Percentiles rank a stretch among this genome's conserved stretches.
These are phyloP conservation scores for Tetrax tetrax DNA, from an alignment of 2,113 vertebrate genomes.

Conservation along the genomic window DNA sequence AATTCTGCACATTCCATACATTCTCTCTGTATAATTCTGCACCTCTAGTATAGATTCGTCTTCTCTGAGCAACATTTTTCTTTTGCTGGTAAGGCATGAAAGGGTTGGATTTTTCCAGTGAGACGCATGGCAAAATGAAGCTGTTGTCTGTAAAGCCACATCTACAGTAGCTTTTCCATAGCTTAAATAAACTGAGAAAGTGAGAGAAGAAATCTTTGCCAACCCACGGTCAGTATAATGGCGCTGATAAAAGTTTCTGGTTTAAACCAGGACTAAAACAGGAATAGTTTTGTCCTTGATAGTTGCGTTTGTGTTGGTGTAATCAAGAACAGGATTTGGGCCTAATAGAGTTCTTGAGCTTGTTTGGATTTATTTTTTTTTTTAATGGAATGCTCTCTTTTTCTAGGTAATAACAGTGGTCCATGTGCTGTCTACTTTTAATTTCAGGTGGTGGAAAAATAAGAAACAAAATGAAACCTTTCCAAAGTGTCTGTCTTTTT, in stretches of 20 bases:
- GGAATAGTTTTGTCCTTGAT: not conserved
- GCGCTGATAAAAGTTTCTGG: not conserved
- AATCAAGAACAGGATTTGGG: not conserved
- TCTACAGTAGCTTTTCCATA: not conserved
- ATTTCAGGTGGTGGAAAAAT: constrained; percentile 60
- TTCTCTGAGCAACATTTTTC: not conserved
- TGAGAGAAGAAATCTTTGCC: not conserved
- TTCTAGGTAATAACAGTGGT: not conserved
- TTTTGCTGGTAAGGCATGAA: not conserved
- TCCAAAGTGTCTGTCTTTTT: constrained; percentile 34
- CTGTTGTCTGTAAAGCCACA: not conserved
- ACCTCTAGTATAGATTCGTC: not conserved
- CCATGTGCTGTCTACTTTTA: not conserved
- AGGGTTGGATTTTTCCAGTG: not conserved
- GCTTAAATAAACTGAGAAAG: not conserved
- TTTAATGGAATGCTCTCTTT: not conserved
- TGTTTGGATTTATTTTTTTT: not conserved
- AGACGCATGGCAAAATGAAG: not conserved
- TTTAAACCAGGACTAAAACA: not conserved
- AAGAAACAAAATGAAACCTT: constrained; percentile 68
- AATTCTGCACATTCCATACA: not conserved
- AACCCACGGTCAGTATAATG: not conserved
- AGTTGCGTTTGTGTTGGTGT: not conserved
- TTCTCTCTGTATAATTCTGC: not conserved
- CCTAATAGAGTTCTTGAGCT: not conserved